Conservation (phyloP, 2,113 vertebrate species). For the Callocephalon fimbriatum region DNA sequence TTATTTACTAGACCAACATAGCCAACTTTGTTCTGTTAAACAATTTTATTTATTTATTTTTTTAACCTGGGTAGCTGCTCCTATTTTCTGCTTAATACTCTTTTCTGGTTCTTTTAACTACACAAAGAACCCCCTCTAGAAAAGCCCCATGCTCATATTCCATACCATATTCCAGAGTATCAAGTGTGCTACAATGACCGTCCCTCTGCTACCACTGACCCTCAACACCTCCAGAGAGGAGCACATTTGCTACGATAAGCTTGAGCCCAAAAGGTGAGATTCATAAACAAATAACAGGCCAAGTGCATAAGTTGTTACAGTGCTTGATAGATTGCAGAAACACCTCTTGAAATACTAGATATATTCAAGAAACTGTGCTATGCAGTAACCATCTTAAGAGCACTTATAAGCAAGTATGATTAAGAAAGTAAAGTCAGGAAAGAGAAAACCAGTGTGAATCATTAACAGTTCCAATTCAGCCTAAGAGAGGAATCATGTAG, state of each 20-base stretch:
- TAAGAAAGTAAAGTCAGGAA: neutral
- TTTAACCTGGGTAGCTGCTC: neutral
- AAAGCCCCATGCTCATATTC: neutral
- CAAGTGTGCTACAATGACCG: neutral
- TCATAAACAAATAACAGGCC: neutral
- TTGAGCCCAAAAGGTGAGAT: neutral
- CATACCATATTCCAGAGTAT: neutral
- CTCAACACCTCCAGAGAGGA: neutral
- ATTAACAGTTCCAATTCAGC: neutral
- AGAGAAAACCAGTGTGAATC: neutral
- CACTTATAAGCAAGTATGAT: neutral
- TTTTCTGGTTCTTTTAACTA: neutral
- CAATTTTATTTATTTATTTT: neutral
- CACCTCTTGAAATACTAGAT: neutral
- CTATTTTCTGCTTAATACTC: neutral
- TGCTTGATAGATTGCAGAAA: neutral
- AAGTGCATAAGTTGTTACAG: neutral
- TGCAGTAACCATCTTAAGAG: neutral
- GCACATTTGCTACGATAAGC: neutral
- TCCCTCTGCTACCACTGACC: neutral
- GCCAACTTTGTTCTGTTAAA: neutral
- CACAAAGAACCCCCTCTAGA: neutral
- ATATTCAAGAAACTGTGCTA: neutral
- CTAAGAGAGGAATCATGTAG: neutral
- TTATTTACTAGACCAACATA: neutral